Conservation (phyloP, 2,888 invertebrate species). For the Rotaria socialis region DNA sequence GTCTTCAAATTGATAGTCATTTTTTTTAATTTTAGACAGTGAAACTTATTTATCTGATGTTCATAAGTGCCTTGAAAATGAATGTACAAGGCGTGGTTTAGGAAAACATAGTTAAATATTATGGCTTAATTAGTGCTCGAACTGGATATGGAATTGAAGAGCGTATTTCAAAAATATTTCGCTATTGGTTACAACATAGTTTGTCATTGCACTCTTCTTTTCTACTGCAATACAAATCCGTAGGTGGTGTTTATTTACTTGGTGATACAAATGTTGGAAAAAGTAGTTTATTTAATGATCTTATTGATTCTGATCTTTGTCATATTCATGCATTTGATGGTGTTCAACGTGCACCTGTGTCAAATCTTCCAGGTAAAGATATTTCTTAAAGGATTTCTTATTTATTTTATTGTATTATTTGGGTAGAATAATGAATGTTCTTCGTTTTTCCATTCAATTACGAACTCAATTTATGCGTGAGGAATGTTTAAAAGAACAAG, state of each 20-base stretch:
- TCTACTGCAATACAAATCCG: constrained; percentile 39
- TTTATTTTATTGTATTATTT: too few relatives aligned
- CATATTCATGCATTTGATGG: constrained; percentile 74
- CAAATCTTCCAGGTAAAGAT: constrained; percentile 81
- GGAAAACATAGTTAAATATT: constrained; percentile 58
- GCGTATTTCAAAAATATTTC: constrained; percentile 74
- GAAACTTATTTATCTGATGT: constrained; percentile 70
- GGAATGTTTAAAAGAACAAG: too few relatives aligned
- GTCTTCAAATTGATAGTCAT: too few relatives aligned
- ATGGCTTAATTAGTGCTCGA: constrained; percentile 76
- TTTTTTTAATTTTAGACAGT: constrained; percentile 54
- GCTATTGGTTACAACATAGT: constrained; percentile 69
- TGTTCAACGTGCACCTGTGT: constrained; percentile 80
- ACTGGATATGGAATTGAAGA: constrained; percentile 91
- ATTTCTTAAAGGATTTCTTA: too few relatives aligned
- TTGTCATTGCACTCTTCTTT: background rate
- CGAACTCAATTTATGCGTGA: too few relatives aligned
- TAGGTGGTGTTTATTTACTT: constrained; percentile 73
- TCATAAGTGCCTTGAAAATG: constrained; percentile 65
- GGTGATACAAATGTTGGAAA: constrained; percentile 96
- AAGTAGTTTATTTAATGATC: constrained; percentile 83
- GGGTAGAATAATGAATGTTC: too few relatives aligned
- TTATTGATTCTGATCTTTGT: constrained; percentile 86
- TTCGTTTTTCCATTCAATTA: too few relatives aligned
- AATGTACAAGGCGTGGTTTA: constrained; percentile 66